Evolutionary conservation across 2,113 vertebrate species (phyloP).

Genomic region (Tetrao urogallus): DNA sequence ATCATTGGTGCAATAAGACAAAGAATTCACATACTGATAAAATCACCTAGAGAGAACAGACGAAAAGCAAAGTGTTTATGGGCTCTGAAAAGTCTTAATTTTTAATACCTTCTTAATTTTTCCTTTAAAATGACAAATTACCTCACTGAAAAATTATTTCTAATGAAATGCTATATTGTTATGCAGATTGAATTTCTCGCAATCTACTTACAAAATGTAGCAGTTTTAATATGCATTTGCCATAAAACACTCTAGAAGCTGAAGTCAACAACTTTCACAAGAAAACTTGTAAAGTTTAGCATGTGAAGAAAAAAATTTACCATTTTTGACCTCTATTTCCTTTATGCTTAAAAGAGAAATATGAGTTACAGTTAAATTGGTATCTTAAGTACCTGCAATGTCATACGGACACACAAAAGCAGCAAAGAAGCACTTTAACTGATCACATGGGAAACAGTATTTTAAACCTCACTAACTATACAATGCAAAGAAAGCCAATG

Average conservation of each 20-base stretch:
- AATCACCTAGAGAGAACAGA: neutral
- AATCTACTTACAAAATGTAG: neutral
- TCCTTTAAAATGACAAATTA: neutral
- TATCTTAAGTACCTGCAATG: neutral
- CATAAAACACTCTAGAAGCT: neutral
- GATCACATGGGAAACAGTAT: neutral
- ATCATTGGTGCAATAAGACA: neutral
- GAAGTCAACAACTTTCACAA: neutral
- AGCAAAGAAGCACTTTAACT: neutral
- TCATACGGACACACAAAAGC: neutral
- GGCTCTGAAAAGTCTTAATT: neutral
- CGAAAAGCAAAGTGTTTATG: neutral
- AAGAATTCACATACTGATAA: neutral
- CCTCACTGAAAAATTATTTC: neutral
- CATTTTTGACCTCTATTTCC: neutral
- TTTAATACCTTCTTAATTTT: neutral
- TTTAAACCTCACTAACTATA: slow-evolving; percentile 22
- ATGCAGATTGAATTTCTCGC: neutral
- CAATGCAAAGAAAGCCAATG: neutral
- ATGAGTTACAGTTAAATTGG: neutral
- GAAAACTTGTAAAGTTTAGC: neutral
- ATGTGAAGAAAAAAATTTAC: neutral
- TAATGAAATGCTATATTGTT: neutral
- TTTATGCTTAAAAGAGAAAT: neutral
- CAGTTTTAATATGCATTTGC: neutral